These are phyloP conservation scores for Lepus oiostolus DNA, from an alignment of 2,797 vertebrate genomes.

Conservation along the genomic window DNA sequence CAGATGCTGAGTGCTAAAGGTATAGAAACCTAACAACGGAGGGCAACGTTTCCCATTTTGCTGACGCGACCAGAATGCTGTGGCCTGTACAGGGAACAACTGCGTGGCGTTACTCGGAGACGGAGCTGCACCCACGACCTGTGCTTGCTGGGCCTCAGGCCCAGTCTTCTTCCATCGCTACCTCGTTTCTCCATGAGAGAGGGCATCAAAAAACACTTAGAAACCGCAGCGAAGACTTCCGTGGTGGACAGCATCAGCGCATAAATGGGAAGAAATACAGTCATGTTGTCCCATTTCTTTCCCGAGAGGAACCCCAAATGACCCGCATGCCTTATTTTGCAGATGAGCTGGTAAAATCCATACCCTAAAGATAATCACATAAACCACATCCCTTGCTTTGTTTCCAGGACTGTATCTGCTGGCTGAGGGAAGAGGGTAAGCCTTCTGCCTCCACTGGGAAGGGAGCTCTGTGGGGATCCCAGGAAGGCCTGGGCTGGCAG, in stretches of 20 bases:
- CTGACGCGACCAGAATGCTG: neutral
- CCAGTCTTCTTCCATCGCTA: neutral
- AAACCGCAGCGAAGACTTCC: neutral
- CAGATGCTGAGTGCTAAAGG: neutral
- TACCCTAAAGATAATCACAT: neutral
- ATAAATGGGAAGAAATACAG: neutral
- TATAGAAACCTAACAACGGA: neutral
- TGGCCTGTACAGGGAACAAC: neutral
- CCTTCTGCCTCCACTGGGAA: neutral
- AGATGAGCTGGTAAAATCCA: neutral
- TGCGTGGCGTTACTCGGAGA: neutral
- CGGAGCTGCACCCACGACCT: neutral
- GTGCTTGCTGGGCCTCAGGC: neutral
- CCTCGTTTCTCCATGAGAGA: neutral
- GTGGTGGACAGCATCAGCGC: neutral
- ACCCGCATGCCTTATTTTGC: conserved; percentile 4
- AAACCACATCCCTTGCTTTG: neutral
- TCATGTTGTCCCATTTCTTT: neutral
- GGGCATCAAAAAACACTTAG: neutral
- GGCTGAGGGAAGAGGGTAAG: neutral
- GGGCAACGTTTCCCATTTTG: conserved; percentile 22
- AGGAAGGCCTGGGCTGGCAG: neutral
- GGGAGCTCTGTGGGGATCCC: neutral
- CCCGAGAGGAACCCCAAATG: neutral
- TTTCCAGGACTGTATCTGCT: conserved; percentile 38